These are phyloP conservation scores for Coelopa pilipes DNA, from an alignment of 2,888 invertebrate genomes.

Conservation along the genomic window DNA sequence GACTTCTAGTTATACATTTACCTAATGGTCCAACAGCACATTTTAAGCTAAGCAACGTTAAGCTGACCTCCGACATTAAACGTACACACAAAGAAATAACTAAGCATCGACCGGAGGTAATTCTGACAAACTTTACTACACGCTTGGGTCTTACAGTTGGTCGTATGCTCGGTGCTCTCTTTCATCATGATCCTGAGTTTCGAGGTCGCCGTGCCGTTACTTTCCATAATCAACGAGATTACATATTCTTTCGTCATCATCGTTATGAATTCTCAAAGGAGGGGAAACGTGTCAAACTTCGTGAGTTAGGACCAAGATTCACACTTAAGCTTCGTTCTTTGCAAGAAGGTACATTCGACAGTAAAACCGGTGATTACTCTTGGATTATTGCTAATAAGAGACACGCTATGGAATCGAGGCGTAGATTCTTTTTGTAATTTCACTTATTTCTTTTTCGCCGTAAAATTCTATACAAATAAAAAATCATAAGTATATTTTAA, in stretches of 20 bases:
- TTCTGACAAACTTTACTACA: conserved; percentile 96
- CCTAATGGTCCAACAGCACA: conserved; percentile 98
- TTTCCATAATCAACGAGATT: conserved; percentile 99
- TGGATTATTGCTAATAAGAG: conserved; percentile 93
- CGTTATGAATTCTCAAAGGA: conserved; percentile 92
- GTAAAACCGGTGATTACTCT: conserved; percentile 95
- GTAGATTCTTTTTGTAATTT: conserved; percentile 88
- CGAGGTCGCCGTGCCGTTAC: conserved; percentile 92
- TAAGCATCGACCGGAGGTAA: conserved; percentile 91
- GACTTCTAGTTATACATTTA: conserved; percentile 90
- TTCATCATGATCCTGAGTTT: conserved; percentile 96
- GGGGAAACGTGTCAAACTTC: conserved; percentile 77
- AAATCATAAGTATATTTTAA: background rate
- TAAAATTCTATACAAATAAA: background rate
- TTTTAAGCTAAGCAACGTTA: conserved; percentile 93
- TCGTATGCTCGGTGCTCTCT: conserved; percentile 92
- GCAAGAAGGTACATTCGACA: conserved; percentile 97
- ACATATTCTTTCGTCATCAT: conserved; percentile 98
- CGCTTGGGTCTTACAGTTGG: conserved; percentile 90
- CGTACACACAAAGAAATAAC: conserved; percentile 84
- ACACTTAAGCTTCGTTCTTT: conserved; percentile 91
- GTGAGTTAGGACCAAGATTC: conserved; percentile 97
- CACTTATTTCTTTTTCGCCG: background rate
- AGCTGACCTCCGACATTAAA: conserved; percentile 86
- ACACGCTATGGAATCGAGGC: conserved; percentile 93